phyloP scores from a whole-genome alignment of 2,113 vertebrate genomes.

The Labeo catla region DNA sequence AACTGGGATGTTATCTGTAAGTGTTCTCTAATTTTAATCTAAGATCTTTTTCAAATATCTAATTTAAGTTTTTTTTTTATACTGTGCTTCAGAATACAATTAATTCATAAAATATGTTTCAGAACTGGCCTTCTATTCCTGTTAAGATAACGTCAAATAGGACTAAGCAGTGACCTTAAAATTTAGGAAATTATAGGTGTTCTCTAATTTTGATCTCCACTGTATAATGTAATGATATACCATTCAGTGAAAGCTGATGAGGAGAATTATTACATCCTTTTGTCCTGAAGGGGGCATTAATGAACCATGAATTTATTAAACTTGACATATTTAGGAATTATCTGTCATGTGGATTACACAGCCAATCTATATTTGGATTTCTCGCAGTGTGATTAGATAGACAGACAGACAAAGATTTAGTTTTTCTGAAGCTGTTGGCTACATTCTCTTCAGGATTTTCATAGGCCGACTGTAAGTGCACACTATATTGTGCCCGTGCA shows the following conservation, averaged over 20 bases:
- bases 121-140: too few relatives aligned
- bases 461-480: neutral
- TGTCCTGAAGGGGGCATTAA: slow-evolving; percentile 21
- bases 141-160: too few relatives aligned
- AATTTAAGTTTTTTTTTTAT: too few relatives aligned
- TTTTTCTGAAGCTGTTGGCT: neutral
- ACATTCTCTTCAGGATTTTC: neutral
- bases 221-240: neutral
- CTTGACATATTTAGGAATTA: neutral
- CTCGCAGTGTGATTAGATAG: neutral
- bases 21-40: too few relatives aligned
- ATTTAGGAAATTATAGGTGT: too few relatives aligned
- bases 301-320: neutral
- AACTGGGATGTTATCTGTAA: too few relatives aligned
- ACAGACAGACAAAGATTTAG: neutral
- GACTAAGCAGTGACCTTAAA: too few relatives aligned
- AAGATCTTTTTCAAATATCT: too few relatives aligned
- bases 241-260: neutral
- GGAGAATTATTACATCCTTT: neutral
- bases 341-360: neutral
- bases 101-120: too few relatives aligned
- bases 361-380: neutral
- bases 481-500: neutral
- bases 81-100: too few relatives aligned
- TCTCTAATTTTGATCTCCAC: too few relatives aligned